Conservation (phyloP, 2,113 vertebrate species). For the Antechinus stuartii region DNA sequence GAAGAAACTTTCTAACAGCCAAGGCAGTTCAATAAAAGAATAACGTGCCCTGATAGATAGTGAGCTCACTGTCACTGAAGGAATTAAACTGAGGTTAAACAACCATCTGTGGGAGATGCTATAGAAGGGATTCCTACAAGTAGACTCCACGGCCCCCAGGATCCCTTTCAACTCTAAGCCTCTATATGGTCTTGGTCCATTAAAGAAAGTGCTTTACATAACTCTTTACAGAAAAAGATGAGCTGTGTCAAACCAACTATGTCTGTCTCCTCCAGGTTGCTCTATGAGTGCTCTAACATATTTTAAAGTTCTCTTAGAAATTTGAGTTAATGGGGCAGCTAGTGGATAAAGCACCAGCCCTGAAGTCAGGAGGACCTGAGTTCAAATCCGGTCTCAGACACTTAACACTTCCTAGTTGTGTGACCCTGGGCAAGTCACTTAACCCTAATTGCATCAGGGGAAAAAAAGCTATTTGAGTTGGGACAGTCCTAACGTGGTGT, state of each 20-base stretch:
- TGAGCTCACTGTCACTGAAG: background rate
- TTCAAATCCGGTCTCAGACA: too few species aligned
- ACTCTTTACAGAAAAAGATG: background rate
- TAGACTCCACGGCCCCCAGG: too few species aligned
- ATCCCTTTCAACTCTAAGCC: too few species aligned
- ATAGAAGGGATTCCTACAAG: background rate
- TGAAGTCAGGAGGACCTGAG: too few species aligned
- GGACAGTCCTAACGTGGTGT: background rate
- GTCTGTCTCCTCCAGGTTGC: accelerated
- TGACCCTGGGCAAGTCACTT: too few species aligned
- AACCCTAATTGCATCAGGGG: too few species aligned
- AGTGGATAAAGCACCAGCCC: too few species aligned
- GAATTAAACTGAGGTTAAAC: background rate
- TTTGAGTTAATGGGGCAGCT: background rate
- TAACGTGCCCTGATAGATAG: background rate
- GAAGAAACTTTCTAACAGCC: background rate
- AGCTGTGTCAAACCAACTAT: background rate
- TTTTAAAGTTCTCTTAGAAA: background rate
- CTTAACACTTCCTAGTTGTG: too few species aligned
- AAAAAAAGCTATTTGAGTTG: background rate
- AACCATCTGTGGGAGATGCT: background rate
- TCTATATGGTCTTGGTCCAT: background rate
- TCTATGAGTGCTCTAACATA: background rate
- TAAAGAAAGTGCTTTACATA: background rate
- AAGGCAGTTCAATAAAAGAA: background rate